Conservation (phyloP, 2,888 invertebrate genomes). For the Napeogenes sylphis region DNA sequence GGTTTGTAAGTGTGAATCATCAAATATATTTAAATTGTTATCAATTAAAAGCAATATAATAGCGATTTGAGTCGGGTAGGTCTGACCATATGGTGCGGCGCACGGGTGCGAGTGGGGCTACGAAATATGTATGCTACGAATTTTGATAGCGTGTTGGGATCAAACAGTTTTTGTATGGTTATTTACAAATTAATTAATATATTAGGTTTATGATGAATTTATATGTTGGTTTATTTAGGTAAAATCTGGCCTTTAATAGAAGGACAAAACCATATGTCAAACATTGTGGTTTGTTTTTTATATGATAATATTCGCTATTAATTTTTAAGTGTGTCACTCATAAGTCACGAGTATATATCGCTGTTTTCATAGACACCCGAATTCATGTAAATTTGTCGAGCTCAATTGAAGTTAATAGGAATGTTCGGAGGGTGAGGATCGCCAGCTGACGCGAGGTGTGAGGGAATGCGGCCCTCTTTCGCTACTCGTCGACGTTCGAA, state of each 20-base stretch:
- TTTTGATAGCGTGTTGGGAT: not conserved
- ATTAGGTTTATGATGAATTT: too few relatives aligned
- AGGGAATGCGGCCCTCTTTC: slow-evolving; percentile 72
- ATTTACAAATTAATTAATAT: too few relatives aligned
- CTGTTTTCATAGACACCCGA: slow-evolving; percentile 43
- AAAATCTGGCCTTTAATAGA: too few relatives aligned
- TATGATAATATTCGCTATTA: not conserved
- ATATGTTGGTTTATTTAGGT: too few relatives aligned
- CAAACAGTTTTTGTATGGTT: too few relatives aligned
- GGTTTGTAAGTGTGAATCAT: slow-evolving; percentile 76
- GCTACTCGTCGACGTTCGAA: slow-evolving; percentile 49
- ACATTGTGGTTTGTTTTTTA: not conserved
- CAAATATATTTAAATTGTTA: slow-evolving; percentile 79
- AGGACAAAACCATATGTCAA: too few relatives aligned
- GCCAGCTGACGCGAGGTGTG: slow-evolving; percentile 76
- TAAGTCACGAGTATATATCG: slow-evolving; percentile 22
- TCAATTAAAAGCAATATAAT: slow-evolving; percentile 79
- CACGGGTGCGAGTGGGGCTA: slow-evolving; percentile 56
- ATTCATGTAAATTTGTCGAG: slow-evolving; percentile 75
- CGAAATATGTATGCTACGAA: slow-evolving; percentile 28
- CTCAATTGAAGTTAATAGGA: slow-evolving; percentile 78
- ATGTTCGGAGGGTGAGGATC: slow-evolving; percentile 68
- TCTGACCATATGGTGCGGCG: slow-evolving; percentile 65
- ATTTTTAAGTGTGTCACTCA: not conserved
- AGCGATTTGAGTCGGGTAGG: slow-evolving; percentile 73